phyloP scores from a whole-genome alignment of 2,797 vertebrate species.

The Scolopax bukidnonensis region DNA sequence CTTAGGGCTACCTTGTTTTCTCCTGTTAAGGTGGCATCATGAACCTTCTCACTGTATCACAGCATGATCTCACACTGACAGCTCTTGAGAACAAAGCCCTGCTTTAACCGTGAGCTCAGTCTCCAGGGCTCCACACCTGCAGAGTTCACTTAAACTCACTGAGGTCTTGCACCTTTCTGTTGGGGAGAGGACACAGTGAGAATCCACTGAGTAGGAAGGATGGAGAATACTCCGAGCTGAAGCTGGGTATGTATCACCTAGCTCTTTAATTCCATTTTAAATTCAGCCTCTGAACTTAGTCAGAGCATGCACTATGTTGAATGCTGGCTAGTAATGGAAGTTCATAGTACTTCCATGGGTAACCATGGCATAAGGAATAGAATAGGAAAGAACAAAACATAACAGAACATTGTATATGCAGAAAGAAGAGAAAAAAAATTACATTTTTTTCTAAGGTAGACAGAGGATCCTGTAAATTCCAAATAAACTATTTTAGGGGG shows the following conservation, averaged over 20 bases:
- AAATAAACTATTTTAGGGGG: background rate
- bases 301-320: background rate
- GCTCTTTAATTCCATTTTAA: background rate
- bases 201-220: background rate
- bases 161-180: background rate
- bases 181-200: background rate
- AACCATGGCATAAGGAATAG: background rate
- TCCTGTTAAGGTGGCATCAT: background rate
- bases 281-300: background rate
- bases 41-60: background rate
- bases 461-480: background rate
- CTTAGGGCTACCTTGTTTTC: constrained; percentile 54
- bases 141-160: background rate
- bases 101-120: background rate
- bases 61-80: background rate
- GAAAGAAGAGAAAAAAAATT: background rate
- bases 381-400: background rate
- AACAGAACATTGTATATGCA: background rate
- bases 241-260: background rate
- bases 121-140: background rate
- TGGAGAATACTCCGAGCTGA: background rate
- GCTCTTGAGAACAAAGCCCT: constrained; percentile 34
- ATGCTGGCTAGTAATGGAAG: background rate
- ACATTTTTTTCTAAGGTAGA: background rate
- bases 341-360: background rate